phyloP scores from a whole-genome alignment of 2,888 invertebrate species.

The Smittia sp. region DNA sequence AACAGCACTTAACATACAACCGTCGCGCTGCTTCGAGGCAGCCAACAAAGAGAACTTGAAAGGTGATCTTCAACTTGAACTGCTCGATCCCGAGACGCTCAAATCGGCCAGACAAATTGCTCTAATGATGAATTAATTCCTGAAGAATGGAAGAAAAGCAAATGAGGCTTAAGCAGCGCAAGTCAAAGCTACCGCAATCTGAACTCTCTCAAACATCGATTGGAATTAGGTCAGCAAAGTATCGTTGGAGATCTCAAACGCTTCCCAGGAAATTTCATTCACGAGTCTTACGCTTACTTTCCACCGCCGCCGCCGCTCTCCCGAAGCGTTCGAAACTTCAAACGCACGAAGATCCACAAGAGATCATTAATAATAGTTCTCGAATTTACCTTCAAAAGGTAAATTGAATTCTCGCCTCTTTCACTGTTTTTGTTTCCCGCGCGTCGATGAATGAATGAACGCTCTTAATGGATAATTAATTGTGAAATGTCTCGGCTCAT shows the following conservation, averaged over 20 bases:
- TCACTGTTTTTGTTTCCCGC: background rate
- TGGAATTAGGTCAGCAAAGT: constrained; percentile 1
- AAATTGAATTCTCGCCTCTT: constrained; percentile 31
- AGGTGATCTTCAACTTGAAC: constrained; percentile 1
- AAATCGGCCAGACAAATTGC: constrained; percentile 9
- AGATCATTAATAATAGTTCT: constrained; percentile 22
- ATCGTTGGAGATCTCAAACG: background rate
- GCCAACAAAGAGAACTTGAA: background rate
- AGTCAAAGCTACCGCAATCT: background rate
- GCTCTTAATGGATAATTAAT: constrained; percentile 41
- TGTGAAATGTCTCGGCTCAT: constrained; percentile 1
- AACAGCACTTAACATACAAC: background rate
- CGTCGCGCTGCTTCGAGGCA: background rate
- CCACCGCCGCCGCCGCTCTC: background rate
- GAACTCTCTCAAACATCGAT: background rate
- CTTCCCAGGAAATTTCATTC: background rate
- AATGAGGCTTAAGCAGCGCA: background rate
- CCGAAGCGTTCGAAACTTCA: background rate
- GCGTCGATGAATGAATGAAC: constrained; percentile 6
- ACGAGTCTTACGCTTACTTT: too few relatives aligned
- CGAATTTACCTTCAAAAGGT: constrained; percentile 9
- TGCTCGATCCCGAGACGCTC: background rate
- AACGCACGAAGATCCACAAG: background rate
- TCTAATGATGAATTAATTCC: constrained; percentile 18
- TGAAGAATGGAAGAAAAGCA: background rate